A percentile compares a stretch with the other conserved stretches of the same genome.
phyloP scores from a whole-genome alignment of 1,140 invertebrate genomes.

The Magallana ariakensis region DNA sequence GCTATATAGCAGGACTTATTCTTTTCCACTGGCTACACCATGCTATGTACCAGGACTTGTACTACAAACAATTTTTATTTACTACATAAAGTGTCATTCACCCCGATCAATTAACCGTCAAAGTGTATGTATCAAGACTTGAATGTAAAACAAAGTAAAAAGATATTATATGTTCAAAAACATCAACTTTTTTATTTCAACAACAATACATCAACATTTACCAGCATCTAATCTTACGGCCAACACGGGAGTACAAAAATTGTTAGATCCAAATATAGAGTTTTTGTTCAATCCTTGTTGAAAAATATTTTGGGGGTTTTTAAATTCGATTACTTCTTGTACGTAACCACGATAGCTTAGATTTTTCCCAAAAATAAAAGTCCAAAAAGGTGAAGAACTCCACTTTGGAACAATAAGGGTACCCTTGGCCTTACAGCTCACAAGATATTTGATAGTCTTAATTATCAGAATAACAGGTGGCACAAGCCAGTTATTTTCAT shows the following conservation, averaged over 20 bases:
- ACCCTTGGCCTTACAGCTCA: conserved; percentile 37
- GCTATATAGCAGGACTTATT: too few species aligned
- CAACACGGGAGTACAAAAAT: conserved; percentile 36
- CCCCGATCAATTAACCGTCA: too few species aligned
- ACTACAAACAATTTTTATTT: neutral
- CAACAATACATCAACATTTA: too few species aligned
- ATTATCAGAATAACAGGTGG: conserved; percentile 31
- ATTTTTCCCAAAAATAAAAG: conserved; percentile 42
- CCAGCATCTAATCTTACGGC: conserved; percentile 23
- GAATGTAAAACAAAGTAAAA: neutral
- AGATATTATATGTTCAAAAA: neutral
- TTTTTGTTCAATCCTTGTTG: conserved; percentile 32
- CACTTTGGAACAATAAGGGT: conserved; percentile 49
- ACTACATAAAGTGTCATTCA: neutral
- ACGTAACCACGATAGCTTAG: conserved; percentile 35
- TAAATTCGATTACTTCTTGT: conserved; percentile 50
- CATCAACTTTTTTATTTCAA: too few species aligned
- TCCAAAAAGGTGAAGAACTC: conserved; percentile 43
- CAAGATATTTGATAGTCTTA: conserved; percentile 43
- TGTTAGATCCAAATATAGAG: too few species aligned
- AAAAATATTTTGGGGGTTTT: conserved; percentile 25
- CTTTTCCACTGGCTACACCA: too few species aligned
- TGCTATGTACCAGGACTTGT: too few species aligned
- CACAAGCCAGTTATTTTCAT: conserved; percentile 53
- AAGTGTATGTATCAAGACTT: too few species aligned